A percentile compares a stretch with the other conserved stretches of the same genome.
Evolutionary conservation across 2,888 invertebrate genomes (phyloP).

Genomic region (Parapristionchus giblindavisi): DNA sequence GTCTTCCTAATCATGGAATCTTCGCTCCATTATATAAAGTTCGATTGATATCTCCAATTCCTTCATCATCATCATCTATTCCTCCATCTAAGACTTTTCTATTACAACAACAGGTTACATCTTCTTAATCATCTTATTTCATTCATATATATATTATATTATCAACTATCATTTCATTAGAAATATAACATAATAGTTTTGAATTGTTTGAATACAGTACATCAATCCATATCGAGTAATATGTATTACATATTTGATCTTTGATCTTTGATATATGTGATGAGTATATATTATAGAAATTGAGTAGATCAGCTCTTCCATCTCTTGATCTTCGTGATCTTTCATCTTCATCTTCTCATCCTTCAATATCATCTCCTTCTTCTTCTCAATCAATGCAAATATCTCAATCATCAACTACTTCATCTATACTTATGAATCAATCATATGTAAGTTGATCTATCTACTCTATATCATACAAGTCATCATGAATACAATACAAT

Average conservation of each 20-base stretch:
- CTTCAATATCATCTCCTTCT: neutral
- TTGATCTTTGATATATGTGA: too few species aligned
- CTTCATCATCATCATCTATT: neutral
- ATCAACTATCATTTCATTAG: too few species aligned
- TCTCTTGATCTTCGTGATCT: constrained; percentile 7
- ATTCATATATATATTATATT: too few species aligned
- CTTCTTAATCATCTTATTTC: too few species aligned
- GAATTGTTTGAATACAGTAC: too few species aligned
- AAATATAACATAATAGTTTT: too few species aligned
- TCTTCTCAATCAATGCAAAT: constrained; percentile 22
- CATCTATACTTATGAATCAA: constrained; percentile 29
- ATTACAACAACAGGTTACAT: constrained; percentile 14
- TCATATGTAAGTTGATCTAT: constrained; percentile 26
- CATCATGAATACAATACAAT: too few species aligned
- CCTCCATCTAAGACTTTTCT: constrained; percentile 29
- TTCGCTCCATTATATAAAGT: constrained; percentile 75
- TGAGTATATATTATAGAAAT: too few species aligned
- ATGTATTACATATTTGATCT: too few species aligned
- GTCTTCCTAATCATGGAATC: constrained; percentile 76
- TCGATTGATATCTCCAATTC: neutral
- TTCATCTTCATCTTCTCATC: constrained; percentile 1
- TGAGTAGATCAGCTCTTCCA: constrained; percentile 30
- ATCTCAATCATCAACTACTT: constrained; percentile 8
- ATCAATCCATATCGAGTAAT: too few species aligned
- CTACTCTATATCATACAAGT: too few species aligned